Percentiles rank a stretch among this genome's conserved stretches.
These are phyloP conservation scores for Odontothrips loti DNA, from an alignment of 2,888 invertebrate species.

Conservation along the genomic window DNA sequence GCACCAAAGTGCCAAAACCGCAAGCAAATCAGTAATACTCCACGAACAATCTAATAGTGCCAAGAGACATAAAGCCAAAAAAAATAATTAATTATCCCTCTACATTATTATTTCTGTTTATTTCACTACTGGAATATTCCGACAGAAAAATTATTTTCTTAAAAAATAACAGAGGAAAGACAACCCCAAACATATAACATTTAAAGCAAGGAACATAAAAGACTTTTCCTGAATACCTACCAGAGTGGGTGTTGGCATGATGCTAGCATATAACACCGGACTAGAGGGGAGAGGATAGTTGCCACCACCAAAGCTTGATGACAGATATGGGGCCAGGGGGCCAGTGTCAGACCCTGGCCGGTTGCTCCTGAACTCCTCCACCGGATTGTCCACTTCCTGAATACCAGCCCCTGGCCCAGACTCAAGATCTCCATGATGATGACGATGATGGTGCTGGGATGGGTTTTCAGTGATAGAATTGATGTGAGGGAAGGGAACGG, in stretches of 20 bases:
- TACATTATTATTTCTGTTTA: background rate
- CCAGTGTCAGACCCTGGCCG: background rate
- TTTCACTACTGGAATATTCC: background rate
- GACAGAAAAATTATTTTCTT: background rate
- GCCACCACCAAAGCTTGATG: slow-evolving; percentile 14
- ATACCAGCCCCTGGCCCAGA: background rate
- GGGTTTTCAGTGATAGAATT: slow-evolving; percentile 40
- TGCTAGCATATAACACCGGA: slow-evolving; percentile 35
- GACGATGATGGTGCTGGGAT: slow-evolving; percentile 46
- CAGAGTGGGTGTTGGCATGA: slow-evolving; percentile 42
- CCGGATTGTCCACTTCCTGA: slow-evolving; percentile 1
- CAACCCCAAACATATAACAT: background rate
- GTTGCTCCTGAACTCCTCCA: slow-evolving; percentile 5
- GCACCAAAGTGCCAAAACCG: too few relatives aligned
- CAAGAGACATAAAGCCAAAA: background rate
- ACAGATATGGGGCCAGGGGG: background rate
- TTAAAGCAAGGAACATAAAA: background rate
- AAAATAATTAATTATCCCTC: background rate
- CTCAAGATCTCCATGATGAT: slow-evolving; percentile 48
- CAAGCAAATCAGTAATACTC: too few relatives aligned
- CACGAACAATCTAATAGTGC: background rate
- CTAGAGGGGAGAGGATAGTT: slow-evolving; percentile 34
- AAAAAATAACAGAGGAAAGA: background rate
- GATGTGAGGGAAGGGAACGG: slow-evolving; percentile 31
- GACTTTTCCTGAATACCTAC: slow-evolving; percentile 37